Base-by-base conservation (phyloP, 2,888 invertebrate species). In the Calameuta idolon region DNA sequence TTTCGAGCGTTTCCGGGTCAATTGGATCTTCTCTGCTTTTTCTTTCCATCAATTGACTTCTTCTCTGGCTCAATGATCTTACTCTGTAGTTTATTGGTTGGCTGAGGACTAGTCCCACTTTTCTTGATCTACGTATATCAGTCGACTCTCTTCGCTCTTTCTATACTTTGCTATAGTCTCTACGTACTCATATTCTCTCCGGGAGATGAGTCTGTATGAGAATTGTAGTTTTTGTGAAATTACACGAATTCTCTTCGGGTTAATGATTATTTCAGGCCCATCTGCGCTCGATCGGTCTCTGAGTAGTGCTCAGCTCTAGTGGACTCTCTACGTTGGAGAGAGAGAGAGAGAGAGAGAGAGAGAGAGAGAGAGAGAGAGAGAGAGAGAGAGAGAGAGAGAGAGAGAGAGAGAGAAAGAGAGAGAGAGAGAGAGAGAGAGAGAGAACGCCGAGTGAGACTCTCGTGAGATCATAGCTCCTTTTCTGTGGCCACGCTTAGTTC, bases 1-100 rank as follows among this genome's bases (percentile, higher is more conserved):
- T 81, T 81, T 83, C 81, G 82, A 81, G 83, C 82, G 83, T 85
- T 89, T 89, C 88, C 87, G 87, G 88, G 86, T 88, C 85, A 86
- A 88, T 87, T 85, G 84, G 83, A 80, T 81, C 84, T 84, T 79
- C 34, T 75, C 69, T 69, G 34, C 69, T 68, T 55, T 55, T 55
- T 55, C 55, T 55, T 23, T 5, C 82, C 87, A 80, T 84, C 86
- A 88, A 89, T 89, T 89, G 86, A 86, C 79, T 76, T 83, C 55
- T 23, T 55, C 55, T 55, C 83, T 85, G 87, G 88, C 81, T 88
- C 87, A 88, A 81, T 85, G 79, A 71, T 33, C 69, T 40, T 37
- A 34, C 34, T 68, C 15, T 34, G 73, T 37, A 80, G 81, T 76
- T 77, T 81, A 83, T 83, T 81, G 83, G 23, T 23, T 15, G 55